These are phyloP conservation scores for Brachyptera risi DNA, from an alignment of 2,888 invertebrate genomes.

Conservation along the genomic window DNA sequence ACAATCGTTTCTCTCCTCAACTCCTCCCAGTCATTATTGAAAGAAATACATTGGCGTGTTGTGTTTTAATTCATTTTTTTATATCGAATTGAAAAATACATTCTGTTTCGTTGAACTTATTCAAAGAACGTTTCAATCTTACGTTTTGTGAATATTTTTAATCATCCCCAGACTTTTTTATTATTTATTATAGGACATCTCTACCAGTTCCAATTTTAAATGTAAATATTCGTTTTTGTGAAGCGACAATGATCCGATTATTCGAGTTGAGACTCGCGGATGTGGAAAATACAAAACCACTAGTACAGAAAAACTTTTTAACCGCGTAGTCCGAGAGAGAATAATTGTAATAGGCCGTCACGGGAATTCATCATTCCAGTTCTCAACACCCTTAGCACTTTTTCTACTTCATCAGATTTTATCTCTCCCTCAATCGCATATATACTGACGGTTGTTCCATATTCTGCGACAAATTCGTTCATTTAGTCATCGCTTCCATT, in stretches of 20 bases:
- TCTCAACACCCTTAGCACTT: not conserved
- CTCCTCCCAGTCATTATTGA: not conserved
- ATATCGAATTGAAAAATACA: not conserved
- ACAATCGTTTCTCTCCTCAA: too few species aligned
- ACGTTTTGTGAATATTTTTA: conserved; percentile 13
- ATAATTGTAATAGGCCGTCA: conserved; percentile 1
- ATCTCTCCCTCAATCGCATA: not conserved
- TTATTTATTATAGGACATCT: conserved; percentile 6
- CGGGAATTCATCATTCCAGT: not conserved
- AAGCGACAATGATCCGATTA: conserved; percentile 25
- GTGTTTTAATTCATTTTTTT: not conserved
- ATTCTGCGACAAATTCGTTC: too few species aligned
- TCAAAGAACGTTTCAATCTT: conserved; percentile 9
- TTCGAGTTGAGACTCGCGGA: not conserved
- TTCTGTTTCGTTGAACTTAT: conserved; percentile 1
- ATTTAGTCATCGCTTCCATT: too few species aligned
- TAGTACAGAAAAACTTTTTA: conserved; percentile 13
- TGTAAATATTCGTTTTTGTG: conserved; percentile 27
- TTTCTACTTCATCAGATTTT: not conserved
- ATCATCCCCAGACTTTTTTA: conserved; percentile 11
- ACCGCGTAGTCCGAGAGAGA: not conserved
- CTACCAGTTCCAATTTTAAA: conserved; percentile 21
- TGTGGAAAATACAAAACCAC: conserved; percentile 15
- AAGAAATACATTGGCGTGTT: not conserved
- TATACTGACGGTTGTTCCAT: not conserved